Conservation (phyloP, 1,140 invertebrate species). For the Drosophila trapezifrons region DNA sequence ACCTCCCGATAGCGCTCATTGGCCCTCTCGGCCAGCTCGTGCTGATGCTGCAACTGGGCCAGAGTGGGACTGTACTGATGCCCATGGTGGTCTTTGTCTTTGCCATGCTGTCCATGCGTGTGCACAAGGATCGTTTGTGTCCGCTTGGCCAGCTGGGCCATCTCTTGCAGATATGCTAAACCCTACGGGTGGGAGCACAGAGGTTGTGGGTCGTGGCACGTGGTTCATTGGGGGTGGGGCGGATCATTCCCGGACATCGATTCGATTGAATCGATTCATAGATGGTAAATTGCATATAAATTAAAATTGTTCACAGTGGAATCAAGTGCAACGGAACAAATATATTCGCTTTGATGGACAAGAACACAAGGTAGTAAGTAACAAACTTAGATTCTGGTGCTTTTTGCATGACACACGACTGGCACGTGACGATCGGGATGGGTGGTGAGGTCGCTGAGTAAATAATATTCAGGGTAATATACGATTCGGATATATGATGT, state of each 20-base stretch:
- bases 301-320: constrained; percentile 62
- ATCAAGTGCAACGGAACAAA: constrained; percentile 40
- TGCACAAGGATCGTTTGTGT: constrained; percentile 81
- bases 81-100: constrained; percentile 76
- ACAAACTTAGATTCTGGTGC: constrained; percentile 50
- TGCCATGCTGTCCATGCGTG: constrained; percentile 67
- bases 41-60: constrained; percentile 60
- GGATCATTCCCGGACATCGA: constrained; percentile 18
- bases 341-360: constrained; percentile 39
- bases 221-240: constrained; percentile 37
- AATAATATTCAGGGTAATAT: constrained; percentile 20
- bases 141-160: constrained; percentile 75
- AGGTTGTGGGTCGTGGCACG: constrained; percentile 24
- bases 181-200: constrained; percentile 47
- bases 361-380: constrained; percentile 54
- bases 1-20: constrained; percentile 75
- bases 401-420: constrained; percentile 35
- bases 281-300: constrained; percentile 74
- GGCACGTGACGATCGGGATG: constrained; percentile 36
- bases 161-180: constrained; percentile 79
- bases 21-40: constrained; percentile 52
- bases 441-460: constrained; percentile 27
- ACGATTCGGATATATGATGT: constrained; percentile 23
- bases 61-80: constrained; percentile 77
- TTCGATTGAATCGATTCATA: constrained; percentile 35